Evolutionary conservation across 2,888 invertebrate species (phyloP).

Genomic region (Agrypnus murinus): DNA sequence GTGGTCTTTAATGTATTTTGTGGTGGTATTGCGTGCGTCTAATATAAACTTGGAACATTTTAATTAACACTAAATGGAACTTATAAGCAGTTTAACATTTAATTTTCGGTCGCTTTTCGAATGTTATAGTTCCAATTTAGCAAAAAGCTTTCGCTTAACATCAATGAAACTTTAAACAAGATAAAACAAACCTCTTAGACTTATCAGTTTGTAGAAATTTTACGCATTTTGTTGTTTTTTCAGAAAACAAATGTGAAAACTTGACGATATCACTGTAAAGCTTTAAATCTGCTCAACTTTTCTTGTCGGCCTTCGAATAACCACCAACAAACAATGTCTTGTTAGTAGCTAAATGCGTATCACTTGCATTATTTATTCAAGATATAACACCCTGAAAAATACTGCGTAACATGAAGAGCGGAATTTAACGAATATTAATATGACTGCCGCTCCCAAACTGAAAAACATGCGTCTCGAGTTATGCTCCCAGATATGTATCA

Average conservation of each 20-base stretch:
- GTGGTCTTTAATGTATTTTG: constrained; percentile 37
- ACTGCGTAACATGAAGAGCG: constrained; percentile 22
- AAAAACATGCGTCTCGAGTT: constrained; percentile 30
- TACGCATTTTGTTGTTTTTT: too few species aligned
- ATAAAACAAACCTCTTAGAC: too few species aligned
- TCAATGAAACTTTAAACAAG: too few species aligned
- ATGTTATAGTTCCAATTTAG: too few species aligned
- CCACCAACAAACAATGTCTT: constrained; percentile 24
- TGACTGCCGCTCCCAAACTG: constrained; percentile 20
- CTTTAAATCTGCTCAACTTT: constrained; percentile 12
- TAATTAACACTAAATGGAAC: constrained; percentile 17
- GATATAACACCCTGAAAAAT: constrained; percentile 22
- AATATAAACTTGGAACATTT: constrained; percentile 33
- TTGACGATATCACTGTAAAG: constrained; percentile 11
- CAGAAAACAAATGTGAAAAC: background rate
- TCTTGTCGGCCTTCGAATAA: constrained; percentile 10
- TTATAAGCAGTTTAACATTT: too few species aligned
- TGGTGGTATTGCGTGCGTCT: constrained; percentile 25
- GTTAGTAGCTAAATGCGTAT: constrained; percentile 30
- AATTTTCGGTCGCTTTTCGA: too few species aligned
- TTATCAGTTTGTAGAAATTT: too few species aligned
- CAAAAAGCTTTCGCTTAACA: too few species aligned
- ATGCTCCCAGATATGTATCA: constrained; percentile 22
- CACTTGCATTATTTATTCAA: constrained; percentile 26
- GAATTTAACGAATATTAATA: constrained; percentile 35